Percentiles rank a stretch among this genome's conserved stretches.
Evolutionary conservation across 1,140 invertebrate genomes (phyloP).

Genomic region (Phthorimaea operculella): DNA sequence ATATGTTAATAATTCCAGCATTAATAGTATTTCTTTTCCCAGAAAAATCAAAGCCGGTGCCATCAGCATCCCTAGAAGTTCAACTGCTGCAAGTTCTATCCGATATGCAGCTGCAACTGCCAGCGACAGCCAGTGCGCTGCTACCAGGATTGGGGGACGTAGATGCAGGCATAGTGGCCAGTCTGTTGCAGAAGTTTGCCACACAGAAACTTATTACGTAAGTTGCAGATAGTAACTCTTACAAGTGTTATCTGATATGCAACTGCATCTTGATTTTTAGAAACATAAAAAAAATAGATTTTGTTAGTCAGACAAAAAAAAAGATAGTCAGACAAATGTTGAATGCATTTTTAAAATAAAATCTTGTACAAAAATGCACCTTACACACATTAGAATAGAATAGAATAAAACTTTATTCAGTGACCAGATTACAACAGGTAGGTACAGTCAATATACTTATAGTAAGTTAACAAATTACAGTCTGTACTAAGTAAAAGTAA

Average conservation of each 20-base stretch:
- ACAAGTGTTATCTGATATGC: constrained; percentile 79
- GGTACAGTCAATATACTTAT: too few species aligned
- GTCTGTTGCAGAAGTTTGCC: constrained; percentile 85
- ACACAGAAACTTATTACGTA: constrained; percentile 84
- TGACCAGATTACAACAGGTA: too few species aligned
- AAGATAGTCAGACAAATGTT: too few species aligned
- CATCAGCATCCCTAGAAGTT: constrained; percentile 69
- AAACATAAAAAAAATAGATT: too few species aligned
- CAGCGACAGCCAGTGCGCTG: constrained; percentile 70
- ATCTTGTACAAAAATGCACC: too few species aligned
- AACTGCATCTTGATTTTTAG: constrained; percentile 80
- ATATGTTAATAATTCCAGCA: too few species aligned
- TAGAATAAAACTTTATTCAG: too few species aligned
- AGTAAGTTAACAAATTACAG: too few species aligned
- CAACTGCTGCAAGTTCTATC: constrained; percentile 79
- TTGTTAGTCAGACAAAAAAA: too few species aligned
- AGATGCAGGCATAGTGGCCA: constrained; percentile 54
- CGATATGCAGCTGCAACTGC: constrained; percentile 80
- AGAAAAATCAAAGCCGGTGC: constrained; percentile 45
- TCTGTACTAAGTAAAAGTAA: too few species aligned
- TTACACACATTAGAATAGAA: too few species aligned
- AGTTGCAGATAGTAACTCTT: constrained; percentile 67
- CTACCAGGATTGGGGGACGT: constrained; percentile 53
- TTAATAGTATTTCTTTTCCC: constrained; percentile 5
- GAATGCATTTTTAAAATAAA: too few species aligned